These are phyloP conservation scores for Tetrax tetrax DNA, from an alignment of 2,113 vertebrate species.

Conservation along the genomic window DNA sequence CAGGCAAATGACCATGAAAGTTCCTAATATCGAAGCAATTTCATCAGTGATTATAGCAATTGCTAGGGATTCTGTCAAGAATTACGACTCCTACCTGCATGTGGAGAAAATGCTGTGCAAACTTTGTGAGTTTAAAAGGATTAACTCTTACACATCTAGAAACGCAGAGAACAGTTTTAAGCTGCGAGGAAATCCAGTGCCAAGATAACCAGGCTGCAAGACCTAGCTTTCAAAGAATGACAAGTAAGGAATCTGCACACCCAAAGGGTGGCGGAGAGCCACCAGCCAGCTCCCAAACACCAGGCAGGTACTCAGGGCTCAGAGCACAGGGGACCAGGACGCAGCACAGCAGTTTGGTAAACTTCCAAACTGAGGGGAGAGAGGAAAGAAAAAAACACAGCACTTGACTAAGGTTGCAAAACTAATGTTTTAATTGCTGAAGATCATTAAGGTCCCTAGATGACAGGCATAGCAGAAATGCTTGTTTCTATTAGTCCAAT, in stretches of 20 bases:
- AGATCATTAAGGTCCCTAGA: slow-evolving; percentile 46
- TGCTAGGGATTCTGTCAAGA: not conserved
- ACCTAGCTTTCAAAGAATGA: not conserved
- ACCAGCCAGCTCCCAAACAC: not conserved
- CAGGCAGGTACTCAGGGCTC: not conserved
- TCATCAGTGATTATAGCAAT: not conserved
- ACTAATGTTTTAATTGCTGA: slow-evolving; percentile 12
- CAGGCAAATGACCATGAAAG: not conserved
- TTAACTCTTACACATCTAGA: not conserved
- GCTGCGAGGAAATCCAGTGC: not conserved
- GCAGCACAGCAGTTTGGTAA: not conserved
- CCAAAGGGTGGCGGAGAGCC: not conserved
- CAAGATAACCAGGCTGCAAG: not conserved
- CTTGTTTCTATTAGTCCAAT: not conserved
- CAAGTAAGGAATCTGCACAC: not conserved
- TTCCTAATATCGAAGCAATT: not conserved
- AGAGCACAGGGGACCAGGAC: not conserved
- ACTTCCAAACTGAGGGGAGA: not conserved
- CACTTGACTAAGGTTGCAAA: slow-evolving; percentile 51
- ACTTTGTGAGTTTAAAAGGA: not conserved
- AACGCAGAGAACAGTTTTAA: not conserved
- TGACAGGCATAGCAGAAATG: not conserved
- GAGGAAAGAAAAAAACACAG: not conserved
- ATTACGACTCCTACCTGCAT: not conserved
- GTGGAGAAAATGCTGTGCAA: not conserved